phyloP scores from a whole-genome alignment of 2,113 vertebrate species.

The Cynoglossus semilaevis region DNA sequence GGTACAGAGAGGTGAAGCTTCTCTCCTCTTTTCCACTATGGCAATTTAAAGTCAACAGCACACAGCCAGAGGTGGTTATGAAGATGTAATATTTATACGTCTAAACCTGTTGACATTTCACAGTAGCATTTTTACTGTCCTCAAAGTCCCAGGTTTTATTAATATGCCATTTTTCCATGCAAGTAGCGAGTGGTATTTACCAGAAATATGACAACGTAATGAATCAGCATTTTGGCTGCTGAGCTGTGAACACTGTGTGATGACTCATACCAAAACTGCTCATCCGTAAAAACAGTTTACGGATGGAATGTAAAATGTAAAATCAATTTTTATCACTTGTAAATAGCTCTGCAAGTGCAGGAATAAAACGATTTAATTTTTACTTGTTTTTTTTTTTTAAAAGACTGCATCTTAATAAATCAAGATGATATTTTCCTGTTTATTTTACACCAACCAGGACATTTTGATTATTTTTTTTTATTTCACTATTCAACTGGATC shows the following conservation, averaged over 20 bases:
- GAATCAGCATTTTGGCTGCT: conserved; percentile 6
- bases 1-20: conserved; percentile 25
- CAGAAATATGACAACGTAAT: neutral
- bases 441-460: no score
- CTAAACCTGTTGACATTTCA: conserved; percentile 2
- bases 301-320: neutral
- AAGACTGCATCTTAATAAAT: neutral
- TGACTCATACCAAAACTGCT: conserved; percentile 13
- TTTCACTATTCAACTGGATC: no score
- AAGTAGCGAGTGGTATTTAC: neutral
- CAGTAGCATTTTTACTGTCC: neutral
- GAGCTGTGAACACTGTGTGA: conserved; percentile 13
- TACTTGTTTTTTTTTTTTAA: neutral
- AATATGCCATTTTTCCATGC: neutral
- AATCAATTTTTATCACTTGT: conserved; percentile 4
- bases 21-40: conserved; percentile 14
- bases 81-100: neutral
- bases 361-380: neutral
- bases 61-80: neutral
- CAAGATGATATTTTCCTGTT: neutral
- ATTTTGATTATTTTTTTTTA: no score
- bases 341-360: neutral
- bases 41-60: conserved; percentile 23
- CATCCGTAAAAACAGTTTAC: conserved; percentile 31
- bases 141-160: neutral